These are phyloP conservation scores for Buphagus erythrorhynchus DNA, from an alignment of 2,797 vertebrate genomes.

Conservation along the genomic window DNA sequence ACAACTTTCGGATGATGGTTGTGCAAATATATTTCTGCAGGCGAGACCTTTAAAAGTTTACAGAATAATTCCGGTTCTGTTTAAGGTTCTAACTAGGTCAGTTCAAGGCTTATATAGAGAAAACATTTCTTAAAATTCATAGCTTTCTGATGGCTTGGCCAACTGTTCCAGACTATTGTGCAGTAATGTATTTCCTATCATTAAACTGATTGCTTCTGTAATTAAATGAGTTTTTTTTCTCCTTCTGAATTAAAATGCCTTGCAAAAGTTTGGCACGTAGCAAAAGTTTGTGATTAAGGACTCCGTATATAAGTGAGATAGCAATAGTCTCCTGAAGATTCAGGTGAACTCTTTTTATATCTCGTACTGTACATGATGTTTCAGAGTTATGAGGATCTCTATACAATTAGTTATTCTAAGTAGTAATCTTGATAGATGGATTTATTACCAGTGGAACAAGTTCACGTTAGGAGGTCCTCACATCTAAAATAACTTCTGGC, in stretches of 20 bases:
- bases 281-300: not conserved
- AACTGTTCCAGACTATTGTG: not conserved
- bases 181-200: not conserved
- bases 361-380: not conserved
- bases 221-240: not conserved
- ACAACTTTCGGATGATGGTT: not conserved
- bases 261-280: not conserved
- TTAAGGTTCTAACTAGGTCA: slow-evolving; percentile 35
- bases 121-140: not conserved
- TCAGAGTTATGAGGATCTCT: not conserved
- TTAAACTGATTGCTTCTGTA: not conserved
- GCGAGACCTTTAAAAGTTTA: slow-evolving; percentile 53
- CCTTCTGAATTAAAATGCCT: not conserved
- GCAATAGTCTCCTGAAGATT: not conserved
- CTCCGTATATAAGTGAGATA: not conserved
- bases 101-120: not conserved
- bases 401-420: not conserved
- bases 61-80: slow-evolving; percentile 3
- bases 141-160: not conserved
- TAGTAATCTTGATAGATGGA: not conserved
- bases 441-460: not conserved
- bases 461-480: not conserved
- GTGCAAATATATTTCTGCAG: not conserved
- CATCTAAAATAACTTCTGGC: not conserved
- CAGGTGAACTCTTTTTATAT: not conserved